Evolutionary conservation across 1,140 invertebrate species (phyloP), one percentile per base, ranked within the genome.

Genomic region (Drosophila pallidifrons): DNA sequence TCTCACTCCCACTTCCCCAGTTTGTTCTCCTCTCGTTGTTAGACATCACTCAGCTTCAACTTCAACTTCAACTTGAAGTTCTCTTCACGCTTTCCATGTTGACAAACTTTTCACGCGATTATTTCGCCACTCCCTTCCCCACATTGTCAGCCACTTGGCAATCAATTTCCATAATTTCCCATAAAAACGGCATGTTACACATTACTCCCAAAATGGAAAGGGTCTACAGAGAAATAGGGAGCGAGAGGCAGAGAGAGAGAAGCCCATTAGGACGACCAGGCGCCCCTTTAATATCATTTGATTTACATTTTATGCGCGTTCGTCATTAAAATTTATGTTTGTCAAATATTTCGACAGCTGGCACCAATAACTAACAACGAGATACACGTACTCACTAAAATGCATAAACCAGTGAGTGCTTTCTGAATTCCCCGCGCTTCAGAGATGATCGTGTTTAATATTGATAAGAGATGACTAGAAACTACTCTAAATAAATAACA

Each of bases 131-230:
- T 15, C n/a, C 8, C 10, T 35, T 30, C 6, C 16, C 10, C 43
- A 5, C 6, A 6, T 30, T 35, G 46, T 38, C 57, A 66, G 38
- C 58, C 65, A 81, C 54, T 76, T 74, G 70, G 77, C 80, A 86
- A 87, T 87, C 83, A 88, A 87, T 87, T 87, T 82, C 83, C 83
- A 88, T 87, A 88, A 88, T 81, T 87, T 87, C 72, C 75, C 83
- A 77, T 87, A 83, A 88, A 88, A 79, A 70, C 83, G 51, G 83
- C 82, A 82, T 87, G 83, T 83, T 79, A 67, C 83, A 59, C 59
- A 71, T 54, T 60, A 59, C 45, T 13, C 35, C 1, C 67, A 58
- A 65, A 47, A 28, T 47, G 46, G 25, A 32, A 32, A 32, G 30
- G 13, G 32, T 55, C 41, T 41, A 16, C n/a, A 25, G 20, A 25